Evolutionary conservation across 2,113 vertebrate species (phyloP).

Genomic region (Alces alces): DNA sequence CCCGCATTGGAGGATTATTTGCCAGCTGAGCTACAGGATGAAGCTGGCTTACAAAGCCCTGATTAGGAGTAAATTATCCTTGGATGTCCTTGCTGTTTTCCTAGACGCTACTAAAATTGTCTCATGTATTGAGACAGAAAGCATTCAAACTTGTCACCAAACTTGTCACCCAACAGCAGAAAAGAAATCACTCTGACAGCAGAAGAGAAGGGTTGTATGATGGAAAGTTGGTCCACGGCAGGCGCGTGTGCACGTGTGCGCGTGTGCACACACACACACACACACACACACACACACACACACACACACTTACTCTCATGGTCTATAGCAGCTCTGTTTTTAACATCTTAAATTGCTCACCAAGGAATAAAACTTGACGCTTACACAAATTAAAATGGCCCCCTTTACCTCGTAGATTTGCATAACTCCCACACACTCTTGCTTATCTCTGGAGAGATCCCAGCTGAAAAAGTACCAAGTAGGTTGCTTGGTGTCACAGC

Average conservation of each 20-base stretch:
- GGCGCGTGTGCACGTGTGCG: rapidly evolving
- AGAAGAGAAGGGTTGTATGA: neutral
- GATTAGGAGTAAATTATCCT: neutral
- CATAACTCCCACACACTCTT: neutral
- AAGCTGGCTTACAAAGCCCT: neutral
- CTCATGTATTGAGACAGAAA: neutral
- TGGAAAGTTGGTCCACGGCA: neutral
- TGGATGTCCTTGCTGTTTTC: neutral
- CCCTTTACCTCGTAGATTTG: neutral
- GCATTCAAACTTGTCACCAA: neutral
- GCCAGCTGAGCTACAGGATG: neutral
- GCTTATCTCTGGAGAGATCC: neutral
- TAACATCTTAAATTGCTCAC: neutral
- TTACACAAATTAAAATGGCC: neutral
- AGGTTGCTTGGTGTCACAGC: neutral
- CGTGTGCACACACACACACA: rapidly evolving
- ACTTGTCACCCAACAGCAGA: neutral
- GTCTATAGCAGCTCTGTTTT: neutral
- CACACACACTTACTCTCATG: neutral
- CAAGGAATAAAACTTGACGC: neutral
- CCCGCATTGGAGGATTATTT: neutral
- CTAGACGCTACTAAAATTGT: neutral
- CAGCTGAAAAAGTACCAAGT: neutral
- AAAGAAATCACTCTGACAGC: neutral
- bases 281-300: neutral